Evolutionary conservation across 2,113 vertebrate genomes (phyloP).

Genomic region (Anolis sagrei): DNA sequence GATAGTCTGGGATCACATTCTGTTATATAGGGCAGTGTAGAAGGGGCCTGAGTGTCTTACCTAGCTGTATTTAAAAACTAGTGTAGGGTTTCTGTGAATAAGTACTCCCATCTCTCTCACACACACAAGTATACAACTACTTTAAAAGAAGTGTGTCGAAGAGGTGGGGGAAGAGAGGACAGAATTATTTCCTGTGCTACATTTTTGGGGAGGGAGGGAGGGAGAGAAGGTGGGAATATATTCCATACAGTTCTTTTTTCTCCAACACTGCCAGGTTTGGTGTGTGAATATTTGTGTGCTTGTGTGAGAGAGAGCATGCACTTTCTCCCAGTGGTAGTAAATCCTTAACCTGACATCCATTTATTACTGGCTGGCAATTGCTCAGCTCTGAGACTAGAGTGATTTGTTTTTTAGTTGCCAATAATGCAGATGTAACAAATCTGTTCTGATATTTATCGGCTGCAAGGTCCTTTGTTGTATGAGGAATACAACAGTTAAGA

Average conservation of each 20-base stretch:
- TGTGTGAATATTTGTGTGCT: not conserved
- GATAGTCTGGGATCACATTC: no score
- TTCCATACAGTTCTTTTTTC: constrained; percentile 55
- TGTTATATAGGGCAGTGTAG: no score
- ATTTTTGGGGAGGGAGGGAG: constrained; percentile 16
- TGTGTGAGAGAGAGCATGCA: not conserved
- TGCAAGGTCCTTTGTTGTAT: constrained; percentile 65
- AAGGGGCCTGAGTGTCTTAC: not conserved
- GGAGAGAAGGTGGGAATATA: not conserved
- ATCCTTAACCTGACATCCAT: constrained; percentile 66
- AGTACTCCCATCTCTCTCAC: not conserved
- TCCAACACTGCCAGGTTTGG: constrained; percentile 26
- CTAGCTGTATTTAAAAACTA: not conserved
- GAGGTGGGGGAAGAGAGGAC: not conserved
- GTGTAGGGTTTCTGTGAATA: not conserved
- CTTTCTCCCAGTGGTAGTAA: constrained; percentile 61
- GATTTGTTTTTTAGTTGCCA: constrained; percentile 70
- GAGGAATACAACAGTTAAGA: constrained; percentile 65
- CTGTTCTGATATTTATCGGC: constrained; percentile 68
- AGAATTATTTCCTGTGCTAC: constrained; percentile 16
- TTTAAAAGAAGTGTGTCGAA: not conserved
- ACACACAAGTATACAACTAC: not conserved
- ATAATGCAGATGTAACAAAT: constrained; percentile 71
- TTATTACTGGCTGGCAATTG: constrained; percentile 64
- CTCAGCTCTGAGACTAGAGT: constrained; percentile 53